Conservation (phyloP, 2,797 vertebrate genomes). For the Lateolabrax maculatus region DNA sequence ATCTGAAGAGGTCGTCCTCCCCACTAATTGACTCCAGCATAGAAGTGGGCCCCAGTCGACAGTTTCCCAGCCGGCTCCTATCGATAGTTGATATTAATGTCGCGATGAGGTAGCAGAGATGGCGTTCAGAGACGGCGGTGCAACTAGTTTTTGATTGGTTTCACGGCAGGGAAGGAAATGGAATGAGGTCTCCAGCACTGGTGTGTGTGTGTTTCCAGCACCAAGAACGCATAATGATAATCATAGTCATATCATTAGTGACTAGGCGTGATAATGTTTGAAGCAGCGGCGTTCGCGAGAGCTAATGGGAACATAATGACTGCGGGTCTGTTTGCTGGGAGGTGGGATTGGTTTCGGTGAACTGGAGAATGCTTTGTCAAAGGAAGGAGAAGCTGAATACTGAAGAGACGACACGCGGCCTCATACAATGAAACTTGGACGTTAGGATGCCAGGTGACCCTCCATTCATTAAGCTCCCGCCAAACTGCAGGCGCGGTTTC, state of each 20-base stretch:
- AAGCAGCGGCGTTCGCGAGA: conserved; percentile 51
- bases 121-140: conserved; percentile 45
- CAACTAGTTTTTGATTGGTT: conserved; percentile 81
- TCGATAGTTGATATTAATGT: conserved; percentile 60
- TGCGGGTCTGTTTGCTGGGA: conserved; percentile 57
- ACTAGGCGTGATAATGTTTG: conserved; percentile 67
- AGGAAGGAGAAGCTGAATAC: background rate
- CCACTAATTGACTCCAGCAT: conserved; percentile 70
- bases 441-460: background rate
- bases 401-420: background rate
- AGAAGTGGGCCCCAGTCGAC: conserved; percentile 48
- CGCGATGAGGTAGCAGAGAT: conserved; percentile 29
- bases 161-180: conserved; percentile 70
- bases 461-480: background rate
- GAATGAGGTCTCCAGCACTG: conserved; percentile 51
- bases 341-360: conserved; percentile 20
- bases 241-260: conserved; percentile 71
- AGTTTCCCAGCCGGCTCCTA: conserved; percentile 54
- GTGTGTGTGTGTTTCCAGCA: conserved; percentile 44
- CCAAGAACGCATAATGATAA: conserved; percentile 64
- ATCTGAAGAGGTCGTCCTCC: conserved; percentile 63
- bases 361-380: conserved; percentile 14
- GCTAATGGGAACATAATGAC: conserved; percentile 77
- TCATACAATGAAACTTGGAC: background rate
- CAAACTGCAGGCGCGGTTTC: background rate